Evolutionary conservation across 1,140 invertebrate species (phyloP), one percentile per base, ranked within the genome.

Genomic region (Megathymus violae): DNA sequence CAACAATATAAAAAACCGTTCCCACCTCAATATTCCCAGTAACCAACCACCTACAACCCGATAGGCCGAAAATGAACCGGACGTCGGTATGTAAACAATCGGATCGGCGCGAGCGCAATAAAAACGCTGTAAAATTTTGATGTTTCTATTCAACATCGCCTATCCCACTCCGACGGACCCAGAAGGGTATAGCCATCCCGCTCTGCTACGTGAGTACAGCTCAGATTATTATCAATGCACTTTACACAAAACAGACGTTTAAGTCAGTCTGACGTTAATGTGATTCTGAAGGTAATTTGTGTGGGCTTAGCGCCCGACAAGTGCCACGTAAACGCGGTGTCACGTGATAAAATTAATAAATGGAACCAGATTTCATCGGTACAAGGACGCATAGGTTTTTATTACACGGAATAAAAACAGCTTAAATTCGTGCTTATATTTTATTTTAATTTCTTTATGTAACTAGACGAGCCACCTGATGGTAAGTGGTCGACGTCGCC

Each of bases 71-170:
- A 74, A 51, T 68, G 47, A 65, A 83, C 85, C 82, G 82, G 82
- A 88, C 84, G 81, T 81, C 60, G 44, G 64, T 75, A 72, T 74
- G 77, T 88, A 88, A 88, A 88, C 88, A 86, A 60, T 65, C 34
- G 58, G 58, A 80, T 78, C 81, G 75, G 71, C 78, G 80, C 73
- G 71, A 31, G 73, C 80, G 87, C 81, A 86, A 86, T 89, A 88
- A 89, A 89, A 88, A 90, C 64, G 88, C 81, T 88, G 88, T 90
- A 90, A 90, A 90, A 89, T 89, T 90, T 90, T 90, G 80, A 90
- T 90, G 88, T 90, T 86, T 90, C 86, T 87, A 89, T 90, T 88
- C 86, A 84, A 70, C 27, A 67, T 64, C 62, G 34, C 3, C 71
- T 25, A 7, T 84, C 77, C 54, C 64, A 31, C 4, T 81, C 75